Evolutionary conservation across 2,113 vertebrate species (phyloP), one percentile per base, ranked within the genome.

Genomic region (Callaeas wilsoni): DNA sequence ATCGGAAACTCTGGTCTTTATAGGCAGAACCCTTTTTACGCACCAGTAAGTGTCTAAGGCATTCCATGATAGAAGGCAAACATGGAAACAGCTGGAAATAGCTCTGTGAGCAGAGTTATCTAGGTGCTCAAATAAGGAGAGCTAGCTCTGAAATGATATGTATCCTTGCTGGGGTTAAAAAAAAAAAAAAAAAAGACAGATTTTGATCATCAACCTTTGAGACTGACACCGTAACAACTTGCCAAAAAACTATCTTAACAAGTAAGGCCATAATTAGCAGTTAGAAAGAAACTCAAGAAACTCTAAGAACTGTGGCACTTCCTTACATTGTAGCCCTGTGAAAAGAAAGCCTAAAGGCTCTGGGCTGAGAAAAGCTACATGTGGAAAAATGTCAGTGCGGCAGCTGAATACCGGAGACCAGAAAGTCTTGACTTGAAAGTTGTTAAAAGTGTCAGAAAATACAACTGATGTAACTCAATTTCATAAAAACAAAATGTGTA

Each of bases 141-240:
- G 30, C 18, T 22, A 64, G 21, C 77, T 84, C 35, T 59, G 39
- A 75, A 92, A 75, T 33, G 7, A 59, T 20, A 18, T 63, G 30
- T 9, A 81, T 27, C 17, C 3, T 59, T 35, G 41, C 16, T 8
- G 5, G 4, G 37, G 10, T 22, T 0, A 47, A 35, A 30, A 41
- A 67, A 16, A 26, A 12, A 30, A 14, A 3, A 14, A 22, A 4
- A 30, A 39, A 1, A 8, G 0, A 18, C 3, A 60, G 1, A 56
- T 4, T 73, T 37, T 57, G n/a, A 84, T 82, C 47, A 78, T 69
- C 75, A 86, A 79, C 53, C 69, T 91, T 71, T 75, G 56, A 82
- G n/a, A 79, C 0, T 65, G 67, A 91, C n/a, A 87, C 30, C 3
- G 0, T 23, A 89, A 32, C 37, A 92, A 29, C 32, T 57, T 50